Conservation (phyloP, 2,888 invertebrate species). For the Sphecodes monilicornis region DNA sequence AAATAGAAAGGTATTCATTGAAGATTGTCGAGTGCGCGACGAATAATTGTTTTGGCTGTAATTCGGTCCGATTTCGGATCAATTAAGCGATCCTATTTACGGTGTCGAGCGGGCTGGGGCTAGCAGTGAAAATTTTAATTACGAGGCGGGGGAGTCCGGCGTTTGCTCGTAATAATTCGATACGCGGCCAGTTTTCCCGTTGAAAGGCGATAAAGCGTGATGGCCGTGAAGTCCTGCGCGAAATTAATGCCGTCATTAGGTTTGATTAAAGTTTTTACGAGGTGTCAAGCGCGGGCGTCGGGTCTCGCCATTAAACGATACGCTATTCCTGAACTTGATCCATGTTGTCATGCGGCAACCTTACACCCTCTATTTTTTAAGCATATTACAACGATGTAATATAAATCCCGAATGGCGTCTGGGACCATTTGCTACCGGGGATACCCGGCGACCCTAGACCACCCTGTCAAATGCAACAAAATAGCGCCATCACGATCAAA, state of each 20-base stretch:
- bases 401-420: neutral
- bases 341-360: constrained; percentile 27
- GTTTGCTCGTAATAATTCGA: constrained; percentile 61
- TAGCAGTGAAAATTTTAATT: constrained; percentile 65
- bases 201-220: constrained; percentile 69
- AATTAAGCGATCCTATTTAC: constrained; percentile 53
- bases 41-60: constrained; percentile 9
- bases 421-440: neutral
- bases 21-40: neutral
- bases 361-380: constrained; percentile 16
- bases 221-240: constrained; percentile 49
- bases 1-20: neutral
- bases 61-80: constrained; percentile 35
- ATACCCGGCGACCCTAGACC: neutral
- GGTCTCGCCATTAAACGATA: constrained; percentile 72
- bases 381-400: constrained; percentile 1
- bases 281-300: constrained; percentile 73
- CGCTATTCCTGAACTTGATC: constrained; percentile 49
- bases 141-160: constrained; percentile 27
- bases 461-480: constrained; percentile 13
- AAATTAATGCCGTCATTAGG: constrained; percentile 71
- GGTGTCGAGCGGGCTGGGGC: constrained; percentile 25
- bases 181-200: constrained; percentile 58
- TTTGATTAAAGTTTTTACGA: constrained; percentile 78
- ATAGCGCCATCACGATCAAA: constrained; percentile 7